Conservation (phyloP, 2,113 vertebrate genomes). For the Triplophysa rosa region DNA sequence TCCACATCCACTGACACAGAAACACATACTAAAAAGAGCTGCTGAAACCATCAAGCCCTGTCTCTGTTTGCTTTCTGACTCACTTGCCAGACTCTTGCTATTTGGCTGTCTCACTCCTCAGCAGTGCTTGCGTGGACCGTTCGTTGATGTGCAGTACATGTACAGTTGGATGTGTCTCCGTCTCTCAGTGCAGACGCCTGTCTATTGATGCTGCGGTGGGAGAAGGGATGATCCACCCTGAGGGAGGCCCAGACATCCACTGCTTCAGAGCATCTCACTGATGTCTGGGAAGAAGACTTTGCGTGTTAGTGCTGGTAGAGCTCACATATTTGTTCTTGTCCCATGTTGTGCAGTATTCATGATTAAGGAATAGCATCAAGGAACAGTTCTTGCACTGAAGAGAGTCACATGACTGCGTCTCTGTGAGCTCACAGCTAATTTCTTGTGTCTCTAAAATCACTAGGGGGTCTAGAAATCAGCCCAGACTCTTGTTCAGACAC, state of each 20-base stretch:
- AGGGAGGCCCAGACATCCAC: constrained; percentile 20
- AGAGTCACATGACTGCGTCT: constrained; percentile 35
- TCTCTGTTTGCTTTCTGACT: constrained; percentile 46
- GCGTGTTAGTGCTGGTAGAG: constrained; percentile 16
- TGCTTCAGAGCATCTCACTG: constrained; percentile 3
- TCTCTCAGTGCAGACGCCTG: neutral
- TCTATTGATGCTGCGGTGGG: constrained; percentile 27
- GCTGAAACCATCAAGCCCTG: constrained; percentile 11
- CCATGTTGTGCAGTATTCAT: constrained; percentile 37
- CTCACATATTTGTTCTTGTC: constrained; percentile 38
- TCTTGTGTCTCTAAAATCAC: constrained; percentile 42
- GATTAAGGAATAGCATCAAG: constrained; percentile 22
- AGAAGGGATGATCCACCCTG: constrained; percentile 44
- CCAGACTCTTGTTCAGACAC: constrained; percentile 37
- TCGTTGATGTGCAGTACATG: constrained; percentile 42
- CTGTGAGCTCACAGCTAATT: constrained; percentile 50
- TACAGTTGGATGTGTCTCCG: constrained; percentile 2
- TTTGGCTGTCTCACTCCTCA: constrained; percentile 46
- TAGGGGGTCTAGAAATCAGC: constrained; percentile 30
- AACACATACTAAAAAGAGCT: constrained; percentile 10
- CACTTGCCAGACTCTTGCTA: constrained; percentile 25
- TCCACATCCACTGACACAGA: neutral
- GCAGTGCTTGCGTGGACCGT: constrained; percentile 41
- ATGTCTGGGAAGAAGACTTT: constrained; percentile 17
- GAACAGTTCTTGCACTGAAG: constrained; percentile 2